phyloP scores from a whole-genome alignment of 1,140 invertebrate genomes.

The Halyomorpha halys region DNA sequence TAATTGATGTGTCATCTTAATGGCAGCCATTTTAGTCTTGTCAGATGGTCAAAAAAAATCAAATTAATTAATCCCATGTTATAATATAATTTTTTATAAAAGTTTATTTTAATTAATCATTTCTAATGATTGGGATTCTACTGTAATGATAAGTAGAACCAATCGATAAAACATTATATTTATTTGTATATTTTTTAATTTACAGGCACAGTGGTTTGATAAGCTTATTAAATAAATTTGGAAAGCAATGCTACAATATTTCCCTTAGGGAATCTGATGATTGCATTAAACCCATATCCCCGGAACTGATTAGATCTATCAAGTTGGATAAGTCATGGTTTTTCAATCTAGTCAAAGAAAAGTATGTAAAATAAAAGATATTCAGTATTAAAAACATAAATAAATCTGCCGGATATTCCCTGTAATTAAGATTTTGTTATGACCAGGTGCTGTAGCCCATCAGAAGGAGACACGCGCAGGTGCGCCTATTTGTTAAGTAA shows the following conservation, averaged over 20 bases:
- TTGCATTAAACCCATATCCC: conserved; percentile 38
- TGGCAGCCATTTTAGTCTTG: too few species aligned
- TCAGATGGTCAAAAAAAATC: too few species aligned
- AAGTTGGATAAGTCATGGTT: conserved; percentile 45
- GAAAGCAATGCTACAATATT: conserved; percentile 41
- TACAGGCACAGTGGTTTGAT: conserved; percentile 45
- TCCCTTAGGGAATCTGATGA: conserved; percentile 39
- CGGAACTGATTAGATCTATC: conserved; percentile 39
- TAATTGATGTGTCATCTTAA: too few species aligned
- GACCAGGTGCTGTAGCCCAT: conserved; percentile 23
- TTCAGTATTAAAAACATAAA: too few species aligned
- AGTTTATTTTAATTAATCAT: too few species aligned
- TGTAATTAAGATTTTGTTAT: background rate
- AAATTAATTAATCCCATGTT: too few species aligned
- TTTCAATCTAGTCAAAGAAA: conserved; percentile 40
- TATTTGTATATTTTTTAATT: conserved; percentile 19
- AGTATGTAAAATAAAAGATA: conserved; percentile 29
- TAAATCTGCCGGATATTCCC: too few species aligned
- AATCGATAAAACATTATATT: too few species aligned
- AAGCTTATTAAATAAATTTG: conserved; percentile 48
- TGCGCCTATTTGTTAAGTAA: conserved; percentile 42
- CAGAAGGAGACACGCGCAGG: conserved; percentile 16
- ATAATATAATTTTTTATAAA: too few species aligned
- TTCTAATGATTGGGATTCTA: too few species aligned
- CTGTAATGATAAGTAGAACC: too few species aligned